Conservation (phyloP, 2,888 invertebrate genomes). For the Calameuta idolon region DNA sequence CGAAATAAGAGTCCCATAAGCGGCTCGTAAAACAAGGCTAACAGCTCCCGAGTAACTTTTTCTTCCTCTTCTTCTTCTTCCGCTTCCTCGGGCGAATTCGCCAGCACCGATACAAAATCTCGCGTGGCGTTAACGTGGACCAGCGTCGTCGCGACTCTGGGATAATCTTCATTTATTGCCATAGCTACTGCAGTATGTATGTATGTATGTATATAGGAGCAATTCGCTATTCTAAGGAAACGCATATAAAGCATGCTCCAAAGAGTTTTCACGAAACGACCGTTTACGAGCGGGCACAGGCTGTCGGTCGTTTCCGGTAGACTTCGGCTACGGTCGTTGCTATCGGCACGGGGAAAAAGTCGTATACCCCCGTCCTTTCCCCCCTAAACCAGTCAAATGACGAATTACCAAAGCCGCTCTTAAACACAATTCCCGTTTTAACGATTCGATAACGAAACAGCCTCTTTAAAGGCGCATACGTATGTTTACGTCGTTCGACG, state of each 20-base stretch:
- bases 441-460: not conserved
- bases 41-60: not conserved
- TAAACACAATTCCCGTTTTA: not conserved
- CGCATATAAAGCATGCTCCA: not conserved
- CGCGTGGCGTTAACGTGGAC: not conserved
- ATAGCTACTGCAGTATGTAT: too few relatives aligned
- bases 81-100: not conserved
- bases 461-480: not conserved
- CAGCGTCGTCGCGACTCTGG: not conserved
- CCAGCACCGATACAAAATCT: not conserved
- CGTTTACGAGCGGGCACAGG: not conserved
- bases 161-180: not conserved
- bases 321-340: not conserved
- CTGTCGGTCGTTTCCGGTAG: not conserved
- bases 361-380: not conserved
- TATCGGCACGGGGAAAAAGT: not conserved
- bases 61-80: not conserved
- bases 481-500: not conserved
- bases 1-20: not conserved
- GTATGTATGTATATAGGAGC: too few relatives aligned
- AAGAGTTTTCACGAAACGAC: not conserved
- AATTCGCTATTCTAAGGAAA: not conserved
- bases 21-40: not conserved
- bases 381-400: not conserved
- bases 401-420: not conserved